Conservation (phyloP, 1,140 invertebrate species). For the Brachionus paranguensis region DNA sequence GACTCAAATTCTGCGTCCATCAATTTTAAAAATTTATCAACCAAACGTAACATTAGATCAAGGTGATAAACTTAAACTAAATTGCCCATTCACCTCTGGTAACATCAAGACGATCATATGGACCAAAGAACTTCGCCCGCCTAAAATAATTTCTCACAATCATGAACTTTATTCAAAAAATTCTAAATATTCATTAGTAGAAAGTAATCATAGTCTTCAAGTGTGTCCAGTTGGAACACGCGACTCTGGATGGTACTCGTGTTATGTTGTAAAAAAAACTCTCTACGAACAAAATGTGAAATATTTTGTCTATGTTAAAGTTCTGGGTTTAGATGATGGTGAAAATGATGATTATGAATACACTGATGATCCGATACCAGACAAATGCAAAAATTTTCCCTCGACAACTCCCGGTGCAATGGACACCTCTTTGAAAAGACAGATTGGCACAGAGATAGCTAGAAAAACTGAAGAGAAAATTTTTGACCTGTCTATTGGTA, state of each 20-base stretch:
- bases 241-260: constrained; percentile 39
- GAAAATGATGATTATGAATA: neutral
- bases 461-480: neutral
- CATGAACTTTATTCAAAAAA: neutral
- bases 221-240: neutral
- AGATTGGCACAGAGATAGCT: neutral
- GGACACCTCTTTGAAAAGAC: neutral
- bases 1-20: neutral
- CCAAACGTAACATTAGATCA: neutral
- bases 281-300: constrained; percentile 2
- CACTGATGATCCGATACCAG: neutral
- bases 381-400: neutral
- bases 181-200: neutral
- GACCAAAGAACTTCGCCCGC: neutral
- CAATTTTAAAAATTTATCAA: neutral
- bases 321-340: neutral
- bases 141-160: constrained; percentile 5
- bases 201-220: neutral
- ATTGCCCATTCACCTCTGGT: neutral
- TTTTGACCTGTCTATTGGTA: neutral
- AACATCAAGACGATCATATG: neutral
- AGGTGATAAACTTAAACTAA: neutral
- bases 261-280: constrained; percentile 7
- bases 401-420: neutral
- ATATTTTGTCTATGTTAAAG: constrained; percentile 8